Evolutionary conservation across 1,140 invertebrate genomes (phyloP), one percentile per base, ranked within the genome.

Genomic region (Dendroctonus valens): DNA sequence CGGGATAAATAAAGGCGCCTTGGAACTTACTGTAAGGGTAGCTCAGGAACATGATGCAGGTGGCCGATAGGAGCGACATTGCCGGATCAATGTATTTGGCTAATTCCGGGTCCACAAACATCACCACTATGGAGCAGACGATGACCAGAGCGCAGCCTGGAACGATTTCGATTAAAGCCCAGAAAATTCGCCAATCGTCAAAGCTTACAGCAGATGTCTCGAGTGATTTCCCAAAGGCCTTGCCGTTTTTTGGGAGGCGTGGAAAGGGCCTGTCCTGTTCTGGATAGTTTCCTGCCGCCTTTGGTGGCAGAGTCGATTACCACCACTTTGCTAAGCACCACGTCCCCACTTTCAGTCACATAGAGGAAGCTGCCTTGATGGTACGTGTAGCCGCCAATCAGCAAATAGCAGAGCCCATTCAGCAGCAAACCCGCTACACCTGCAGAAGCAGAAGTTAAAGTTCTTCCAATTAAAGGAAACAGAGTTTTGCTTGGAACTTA

Each of bases 381-480:
- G 72, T 88, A 87, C 0, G 89, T 91, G 70, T 89, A 92, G 79
- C 90, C 91, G 44, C 90, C 90, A 59, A 93, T 90, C 1, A 91
- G 72, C 26, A 90, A 74, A 76, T 89, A 91, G 54, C 87, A 90
- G 26, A 92, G 78, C 0, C 83, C 81, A 75, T 93, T 91, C 0
- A 92, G 72, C 0, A 89, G 65, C 26, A 92, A 79, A 2, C 89
- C 88, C 5, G 81, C 77, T n/a, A 64, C 58, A 46, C 68, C 68
- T 70, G 40, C 50, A 67, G 69, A 65, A 42, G 26, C 7, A 55
- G 44, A 15, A 44, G 8, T 42, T 5, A 59, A 44, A 7, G 6
- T 55, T 38, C 7, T 59, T 59, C 55, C 46, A 41, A n/a, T n/a
- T n/a, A n/a, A 52, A 12, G 8, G 3, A 11, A 52, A n/a, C 5